Percentiles rank a stretch among this genome's conserved stretches.
Evolutionary conservation across 2,888 invertebrate species (phyloP).

Genomic region (Pristionchus fissidentatus): DNA sequence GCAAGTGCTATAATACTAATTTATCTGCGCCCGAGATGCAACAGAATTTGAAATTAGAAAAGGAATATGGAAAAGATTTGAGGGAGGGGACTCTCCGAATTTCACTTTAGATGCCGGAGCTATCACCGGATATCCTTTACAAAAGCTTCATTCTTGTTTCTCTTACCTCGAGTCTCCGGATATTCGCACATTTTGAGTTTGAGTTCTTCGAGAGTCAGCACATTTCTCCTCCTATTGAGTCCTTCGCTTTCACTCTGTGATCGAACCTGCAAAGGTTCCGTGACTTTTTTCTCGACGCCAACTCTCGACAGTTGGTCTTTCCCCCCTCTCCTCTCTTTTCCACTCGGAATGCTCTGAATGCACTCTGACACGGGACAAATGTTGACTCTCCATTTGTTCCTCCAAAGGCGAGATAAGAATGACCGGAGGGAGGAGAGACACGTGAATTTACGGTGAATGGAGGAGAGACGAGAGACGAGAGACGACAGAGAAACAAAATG

Average conservation of each 20-base stretch:
- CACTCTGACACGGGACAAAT: conserved; percentile 14
- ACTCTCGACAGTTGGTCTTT: conserved; percentile 17
- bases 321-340: neutral
- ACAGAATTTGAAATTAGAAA: no score
- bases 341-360: conserved; percentile 11
- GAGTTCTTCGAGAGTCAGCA: conserved; percentile 38
- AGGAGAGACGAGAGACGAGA: neutral
- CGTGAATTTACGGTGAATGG: conserved; percentile 5
- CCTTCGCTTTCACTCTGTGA: conserved; percentile 72
- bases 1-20: neutral
- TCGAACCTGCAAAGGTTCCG: conserved; percentile 64
- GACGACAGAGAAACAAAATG: conserved; percentile 32
- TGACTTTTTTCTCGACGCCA: neutral
- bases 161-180: conserved; percentile 35
- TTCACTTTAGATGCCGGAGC: neutral
- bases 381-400: conserved; percentile 3
- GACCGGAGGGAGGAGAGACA: neutral
- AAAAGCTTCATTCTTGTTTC: neutral
- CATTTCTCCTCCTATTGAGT: conserved; percentile 60
- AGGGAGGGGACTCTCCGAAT: neutral
- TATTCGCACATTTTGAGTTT: conserved; percentile 37
- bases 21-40: no score
- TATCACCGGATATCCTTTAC: no score
- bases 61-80: no score
- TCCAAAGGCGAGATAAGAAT: neutral